A percentile compares a stretch with the other conserved stretches of the same genome.
These are phyloP conservation scores for Caenorhabditis uteleia DNA, from an alignment of 2,888 invertebrate species.

Conservation along the genomic window DNA sequence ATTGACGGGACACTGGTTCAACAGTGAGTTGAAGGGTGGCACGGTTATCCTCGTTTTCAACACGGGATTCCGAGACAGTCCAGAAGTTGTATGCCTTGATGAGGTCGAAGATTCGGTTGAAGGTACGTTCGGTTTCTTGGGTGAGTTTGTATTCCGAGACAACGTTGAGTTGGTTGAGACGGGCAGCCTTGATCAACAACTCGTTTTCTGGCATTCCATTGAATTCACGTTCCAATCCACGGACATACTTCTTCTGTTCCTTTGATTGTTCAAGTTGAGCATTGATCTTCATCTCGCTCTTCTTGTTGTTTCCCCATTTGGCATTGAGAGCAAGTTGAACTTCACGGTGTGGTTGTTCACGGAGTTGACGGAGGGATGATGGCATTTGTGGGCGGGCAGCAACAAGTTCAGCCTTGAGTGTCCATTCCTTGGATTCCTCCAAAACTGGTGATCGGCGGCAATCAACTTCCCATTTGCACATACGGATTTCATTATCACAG, in stretches of 20 bases:
- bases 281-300: constrained; percentile 33
- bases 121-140: constrained; percentile 26
- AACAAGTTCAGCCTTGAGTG: constrained; percentile 36
- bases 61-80: constrained; percentile 15
- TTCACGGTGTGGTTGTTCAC: constrained; percentile 49
- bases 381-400: constrained; percentile 44
- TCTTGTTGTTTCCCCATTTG: constrained; percentile 46
- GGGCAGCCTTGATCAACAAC: constrained; percentile 34
- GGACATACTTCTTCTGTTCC: constrained; percentile 25
- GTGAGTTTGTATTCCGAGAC: constrained; percentile 46
- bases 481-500: constrained; percentile 21
- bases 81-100: constrained; percentile 55
- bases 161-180: constrained; percentile 45
- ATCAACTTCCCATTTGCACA: constrained; percentile 16
- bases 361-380: constrained; percentile 35
- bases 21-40: constrained; percentile 46
- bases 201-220: constrained; percentile 34
- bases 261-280: constrained; percentile 42
- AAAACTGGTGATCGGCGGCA: constrained; percentile 25
- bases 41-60: constrained; percentile 24
- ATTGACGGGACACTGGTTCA: constrained; percentile 56
- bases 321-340: constrained; percentile 26
- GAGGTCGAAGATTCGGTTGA: constrained; percentile 46
- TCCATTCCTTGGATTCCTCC: constrained; percentile 47
- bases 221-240: constrained; percentile 16